These are phyloP conservation scores for Propithecus deckenii DNA, from an alignment of 2,797 vertebrate genomes.

Conservation along the genomic window DNA sequence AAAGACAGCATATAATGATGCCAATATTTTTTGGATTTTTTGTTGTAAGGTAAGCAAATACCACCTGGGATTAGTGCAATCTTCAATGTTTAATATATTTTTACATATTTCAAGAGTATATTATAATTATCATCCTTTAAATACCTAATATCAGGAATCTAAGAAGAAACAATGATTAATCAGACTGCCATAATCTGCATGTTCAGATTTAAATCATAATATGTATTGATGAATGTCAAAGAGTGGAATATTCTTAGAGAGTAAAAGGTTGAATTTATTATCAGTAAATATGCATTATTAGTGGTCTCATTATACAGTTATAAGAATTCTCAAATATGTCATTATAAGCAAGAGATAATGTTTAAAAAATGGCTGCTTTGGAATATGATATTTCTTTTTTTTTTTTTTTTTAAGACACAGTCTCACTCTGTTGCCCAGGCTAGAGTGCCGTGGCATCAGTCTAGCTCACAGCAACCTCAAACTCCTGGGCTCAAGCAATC, in stretches of 20 bases:
- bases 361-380: not conserved
- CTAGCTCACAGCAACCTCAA: too few species aligned
- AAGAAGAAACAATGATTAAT: slow-evolving; percentile 30
- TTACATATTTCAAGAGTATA: not conserved
- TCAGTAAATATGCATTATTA: slow-evolving; percentile 47
- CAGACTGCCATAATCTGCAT: slow-evolving; percentile 50
- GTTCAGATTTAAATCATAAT: slow-evolving; percentile 45
- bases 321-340: slow-evolving; percentile 21
- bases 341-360: not conserved
- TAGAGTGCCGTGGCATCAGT: too few species aligned
- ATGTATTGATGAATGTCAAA: slow-evolving; percentile 61
- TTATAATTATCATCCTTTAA: not conserved
- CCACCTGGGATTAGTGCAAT: not conserved
- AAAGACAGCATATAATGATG: not conserved
- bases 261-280: slow-evolving; percentile 68
- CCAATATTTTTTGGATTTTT: not conserved
- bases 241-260: slow-evolving; percentile 48
- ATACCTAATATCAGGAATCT: not conserved
- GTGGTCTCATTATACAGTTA: slow-evolving; percentile 42
- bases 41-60: not conserved
- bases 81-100: not conserved
- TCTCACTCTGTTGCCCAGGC: too few species aligned
- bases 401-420: too few species aligned
- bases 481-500: too few species aligned
- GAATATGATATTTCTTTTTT: not conserved